Evolutionary conservation across 1,140 invertebrate species (phyloP), one percentile per base, ranked within the genome.

Genomic region (Trachelipus rathkii): DNA sequence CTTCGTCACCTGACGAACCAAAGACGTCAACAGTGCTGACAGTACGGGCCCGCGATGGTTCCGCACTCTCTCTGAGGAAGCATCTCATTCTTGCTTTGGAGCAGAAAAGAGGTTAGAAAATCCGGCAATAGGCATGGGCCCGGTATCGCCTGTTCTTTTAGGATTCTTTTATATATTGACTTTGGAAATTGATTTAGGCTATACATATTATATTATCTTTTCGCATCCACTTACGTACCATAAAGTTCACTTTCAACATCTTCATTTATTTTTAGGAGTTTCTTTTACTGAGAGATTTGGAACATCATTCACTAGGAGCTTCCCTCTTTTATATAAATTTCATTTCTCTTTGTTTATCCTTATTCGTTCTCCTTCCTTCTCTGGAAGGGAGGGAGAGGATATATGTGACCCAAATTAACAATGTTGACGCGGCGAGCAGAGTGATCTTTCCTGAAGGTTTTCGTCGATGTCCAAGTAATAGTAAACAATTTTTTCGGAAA

Each of bases 1-100:
- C n/a, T n/a, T 74, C 83, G 82, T 0, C 86, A n/a, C 86, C 73
- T 84, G 85, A 9, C n/a, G 84, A 81, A 77, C 86, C 86, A n/a
- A 83, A 83, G 45, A 80, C 78, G n/a, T 71, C 46, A 81, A 77
- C n/a, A 82, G 71, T n/a, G n/a, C n/a, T 24, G 75, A 74, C 9
- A 66, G 71, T n/a, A 23, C 76, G 77, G 7, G 81, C n/a, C n/a
- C 81, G 23, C 77, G 74, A 60, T n/a, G n/a, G n/a, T 82, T 80
- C 73, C 79, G 78, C 46, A 82, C 77, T 21, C 72, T 74, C 53
- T 70, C 66, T 24, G 75, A 73, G 10, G 71, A 45, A 67, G 81
- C 79, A 50, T 77, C n/a, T n/a, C n/a, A n/a, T n/a, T n/a, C n/a
- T n/a, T n/a, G n/a, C n/a, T 82, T 69, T 81, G 76, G 71, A 72